Evolutionary conservation across 1,140 invertebrate genomes (phyloP).

Genomic region (Riptortus pedestris): DNA sequence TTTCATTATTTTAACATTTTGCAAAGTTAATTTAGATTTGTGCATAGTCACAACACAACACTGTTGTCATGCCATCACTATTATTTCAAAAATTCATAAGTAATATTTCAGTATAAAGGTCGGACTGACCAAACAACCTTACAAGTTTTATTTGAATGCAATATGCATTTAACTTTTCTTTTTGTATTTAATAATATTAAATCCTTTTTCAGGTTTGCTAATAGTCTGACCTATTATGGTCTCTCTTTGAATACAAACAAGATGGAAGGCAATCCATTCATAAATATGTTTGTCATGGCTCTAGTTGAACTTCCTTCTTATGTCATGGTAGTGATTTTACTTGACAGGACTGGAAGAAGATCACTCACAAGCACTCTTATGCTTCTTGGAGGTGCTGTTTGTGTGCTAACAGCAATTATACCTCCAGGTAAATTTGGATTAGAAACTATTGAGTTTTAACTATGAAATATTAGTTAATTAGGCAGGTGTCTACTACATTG

Average conservation of each 20-base stretch:
- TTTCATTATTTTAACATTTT: too few species aligned
- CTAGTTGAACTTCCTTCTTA: constrained; percentile 76
- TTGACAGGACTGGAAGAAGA: constrained; percentile 61
- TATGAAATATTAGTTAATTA: too few species aligned
- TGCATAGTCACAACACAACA: too few species aligned
- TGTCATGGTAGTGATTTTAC: constrained; percentile 52
- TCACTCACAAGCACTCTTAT: constrained; percentile 59
- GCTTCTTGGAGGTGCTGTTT: constrained; percentile 59
- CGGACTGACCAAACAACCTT: too few species aligned
- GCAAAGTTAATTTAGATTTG: too few species aligned
- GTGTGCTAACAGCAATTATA: constrained; percentile 54
- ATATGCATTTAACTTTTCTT: too few species aligned
- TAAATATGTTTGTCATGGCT: constrained; percentile 69
- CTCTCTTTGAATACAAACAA: constrained; percentile 68
- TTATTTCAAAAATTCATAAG: too few species aligned
- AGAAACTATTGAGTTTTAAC: constrained; percentile 1
- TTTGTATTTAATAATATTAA: too few species aligned
- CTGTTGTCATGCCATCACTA: too few species aligned
- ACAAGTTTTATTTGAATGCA: too few species aligned
- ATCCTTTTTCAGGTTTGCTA: constrained; percentile 65
- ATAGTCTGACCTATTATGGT: constrained; percentile 78
- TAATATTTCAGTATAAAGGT: too few species aligned
- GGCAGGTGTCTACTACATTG: too few species aligned
- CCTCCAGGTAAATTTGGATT: constrained; percentile 44
- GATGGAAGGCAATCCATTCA: constrained; percentile 61